phyloP scores from a whole-genome alignment of 2,797 vertebrate genomes.

The Enteromius mattozi region DNA sequence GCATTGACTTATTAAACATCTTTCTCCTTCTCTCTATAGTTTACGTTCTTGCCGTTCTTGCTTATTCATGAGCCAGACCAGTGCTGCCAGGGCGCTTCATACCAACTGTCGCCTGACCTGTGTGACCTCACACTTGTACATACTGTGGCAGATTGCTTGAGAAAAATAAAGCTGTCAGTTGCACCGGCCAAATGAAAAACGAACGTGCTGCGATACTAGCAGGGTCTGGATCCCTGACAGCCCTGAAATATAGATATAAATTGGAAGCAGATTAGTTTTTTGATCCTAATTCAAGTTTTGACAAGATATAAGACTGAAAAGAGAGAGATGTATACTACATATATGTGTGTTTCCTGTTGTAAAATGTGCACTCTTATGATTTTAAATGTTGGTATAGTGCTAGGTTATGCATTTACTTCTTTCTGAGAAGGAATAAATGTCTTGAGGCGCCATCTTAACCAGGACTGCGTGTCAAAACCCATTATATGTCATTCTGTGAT shows the following conservation, averaged over 20 bases:
- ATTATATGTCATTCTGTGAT: slow-evolving; percentile 4
- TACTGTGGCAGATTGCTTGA: slow-evolving; percentile 97
- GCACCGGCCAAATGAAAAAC: slow-evolving; percentile 97
- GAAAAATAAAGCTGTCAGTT: slow-evolving; percentile 99
- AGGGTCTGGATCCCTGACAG: slow-evolving; percentile 86
- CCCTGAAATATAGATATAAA: slow-evolving; percentile 98
- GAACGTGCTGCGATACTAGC: slow-evolving; percentile 86
- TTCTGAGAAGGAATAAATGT: neutral
- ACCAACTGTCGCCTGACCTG: slow-evolving; percentile 85
- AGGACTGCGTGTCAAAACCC: neutral
- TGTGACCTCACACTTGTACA: slow-evolving; percentile 89
- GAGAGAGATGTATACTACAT: slow-evolving; percentile 49
- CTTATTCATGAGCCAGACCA: slow-evolving; percentile 77
- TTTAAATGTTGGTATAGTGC: neutral
- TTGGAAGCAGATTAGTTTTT: slow-evolving; percentile 98
- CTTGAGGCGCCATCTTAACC: neutral
- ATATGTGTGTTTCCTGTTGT: slow-evolving; percentile 53
- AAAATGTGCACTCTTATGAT: slow-evolving; percentile 40
- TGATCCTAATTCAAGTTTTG: slow-evolving; percentile 95
- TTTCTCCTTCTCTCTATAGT: neutral
- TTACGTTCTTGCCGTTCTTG: neutral
- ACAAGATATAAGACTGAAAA: slow-evolving; percentile 85
- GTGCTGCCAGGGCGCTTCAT: slow-evolving; percentile 82
- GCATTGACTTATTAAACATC: slow-evolving; percentile 7
- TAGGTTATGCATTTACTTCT: neutral